Conservation (phyloP, 2,797 vertebrate species). For the Crenichthys baileyi region DNA sequence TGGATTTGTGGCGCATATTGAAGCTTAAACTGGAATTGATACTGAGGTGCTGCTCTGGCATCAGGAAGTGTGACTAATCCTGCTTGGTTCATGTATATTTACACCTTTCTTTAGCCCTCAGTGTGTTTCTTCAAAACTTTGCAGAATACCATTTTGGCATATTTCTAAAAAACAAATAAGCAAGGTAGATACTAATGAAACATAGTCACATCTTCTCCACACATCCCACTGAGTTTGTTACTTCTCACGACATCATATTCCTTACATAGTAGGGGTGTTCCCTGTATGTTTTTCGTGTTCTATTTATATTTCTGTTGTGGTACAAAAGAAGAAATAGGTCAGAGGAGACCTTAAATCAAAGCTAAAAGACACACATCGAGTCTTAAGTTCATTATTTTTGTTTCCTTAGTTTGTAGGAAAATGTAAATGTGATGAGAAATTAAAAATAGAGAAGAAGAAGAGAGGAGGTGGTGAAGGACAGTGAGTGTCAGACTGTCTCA, state of each 20-base stretch:
- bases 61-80: too few relatives aligned
- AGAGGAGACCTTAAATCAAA: neutral
- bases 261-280: too few relatives aligned
- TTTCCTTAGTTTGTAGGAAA: neutral
- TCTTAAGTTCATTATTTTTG: neutral
- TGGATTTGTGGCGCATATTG: neutral
- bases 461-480: conserved; percentile 1
- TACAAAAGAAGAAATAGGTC: neutral
- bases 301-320: neutral
- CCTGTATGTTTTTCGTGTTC: too few relatives aligned
- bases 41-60: too few relatives aligned
- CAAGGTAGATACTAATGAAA: too few relatives aligned
- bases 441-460: neutral
- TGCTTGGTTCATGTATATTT: too few relatives aligned
- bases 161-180: too few relatives aligned
- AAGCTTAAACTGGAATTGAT: too few relatives aligned
- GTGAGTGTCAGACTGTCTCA: neutral
- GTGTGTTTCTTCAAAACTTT: too few relatives aligned
- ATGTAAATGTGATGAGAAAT: neutral
- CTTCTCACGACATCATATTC: neutral
- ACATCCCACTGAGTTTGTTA: neutral
- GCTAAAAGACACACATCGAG: neutral
- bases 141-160: too few relatives aligned
- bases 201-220: neutral
- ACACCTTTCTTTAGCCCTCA: too few relatives aligned